Base-by-base conservation (phyloP, 2,888 invertebrate species). In the Caenorhabditis doughertyi region DNA sequence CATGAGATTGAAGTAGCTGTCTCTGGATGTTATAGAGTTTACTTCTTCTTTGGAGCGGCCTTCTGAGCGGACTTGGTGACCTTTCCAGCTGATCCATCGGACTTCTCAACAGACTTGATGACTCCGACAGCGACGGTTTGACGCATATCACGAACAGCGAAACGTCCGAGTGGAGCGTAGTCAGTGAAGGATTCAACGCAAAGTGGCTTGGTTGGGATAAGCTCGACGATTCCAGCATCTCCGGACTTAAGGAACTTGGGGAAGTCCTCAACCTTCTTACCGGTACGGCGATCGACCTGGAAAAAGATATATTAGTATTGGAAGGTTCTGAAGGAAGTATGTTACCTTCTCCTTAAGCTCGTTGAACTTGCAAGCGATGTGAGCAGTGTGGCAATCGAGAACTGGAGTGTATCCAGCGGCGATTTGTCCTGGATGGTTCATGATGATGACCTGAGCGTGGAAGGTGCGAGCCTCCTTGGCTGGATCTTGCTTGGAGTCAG, bases 351-450 rank as follows among this genome's bases (percentile, higher is more conserved):
- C 97, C 94, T 96, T 96, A 93, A 99, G 96, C 94, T 98, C 97
- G 73, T 95, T 95, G 94, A 99, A 99, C 94, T 98, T 99, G 95
- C 99, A 99, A 92, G 98, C 98, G 94, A 99, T 99, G 94, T 99
- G 99, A 92, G 98, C 98, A 84, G 99, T 99, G 95, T 99, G 99
- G 93, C 99, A 99, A 95, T 99, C 99, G 93, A 99, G 94, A 88
- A 99, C 99, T 85, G 99, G 99, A 85, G 98, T 97, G 94, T 99
- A 99, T 87, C 99, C 99, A 92, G 97, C 96, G 93, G 96, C 95
- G 93, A 99, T 99, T 94, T 98, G 97, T 92, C 99, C 98, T 89
- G 99, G 99, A 93, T 99, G 99, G 94, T 99, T 99, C 93, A 99
- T 94, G 88, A 99, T 97, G 92, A 99, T 99, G 91, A 99, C 98